Conservation (phyloP, 2,113 vertebrate species). For the Colossoma macropomum region DNA sequence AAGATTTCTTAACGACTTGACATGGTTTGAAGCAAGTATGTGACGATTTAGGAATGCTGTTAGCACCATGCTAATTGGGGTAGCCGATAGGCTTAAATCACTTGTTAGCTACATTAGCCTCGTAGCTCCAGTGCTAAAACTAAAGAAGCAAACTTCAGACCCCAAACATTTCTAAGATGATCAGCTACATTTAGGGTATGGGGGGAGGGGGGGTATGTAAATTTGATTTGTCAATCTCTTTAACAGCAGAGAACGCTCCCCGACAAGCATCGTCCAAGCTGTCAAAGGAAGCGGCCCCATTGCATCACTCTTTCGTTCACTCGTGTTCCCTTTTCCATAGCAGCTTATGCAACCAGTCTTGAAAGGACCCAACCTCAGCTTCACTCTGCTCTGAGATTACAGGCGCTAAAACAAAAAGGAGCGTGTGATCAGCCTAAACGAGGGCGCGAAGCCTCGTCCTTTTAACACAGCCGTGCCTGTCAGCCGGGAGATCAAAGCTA, state of each 20-base stretch:
- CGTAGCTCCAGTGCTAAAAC: no score
- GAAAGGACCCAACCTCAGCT: neutral
- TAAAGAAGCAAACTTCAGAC: neutral
- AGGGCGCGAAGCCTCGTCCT: neutral
- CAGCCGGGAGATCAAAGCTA: neutral
- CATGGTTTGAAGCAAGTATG: no score
- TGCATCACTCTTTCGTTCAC: neutral
- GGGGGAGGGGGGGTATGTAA: neutral
- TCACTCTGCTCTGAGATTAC: neutral
- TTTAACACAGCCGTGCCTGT: neutral
- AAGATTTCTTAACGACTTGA: no score
- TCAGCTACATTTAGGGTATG: neutral
- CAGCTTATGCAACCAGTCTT: slow-evolving; percentile 1
- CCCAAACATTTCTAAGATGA: neutral
- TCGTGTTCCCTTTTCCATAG: neutral
- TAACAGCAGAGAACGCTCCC: neutral
- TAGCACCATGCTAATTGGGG: no score
- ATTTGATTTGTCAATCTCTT: neutral
- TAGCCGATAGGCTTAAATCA: no score
- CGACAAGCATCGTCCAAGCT: neutral
- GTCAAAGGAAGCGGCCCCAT: neutral
- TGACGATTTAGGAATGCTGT: no score
- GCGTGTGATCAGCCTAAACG: neutral
- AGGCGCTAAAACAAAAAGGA: neutral
- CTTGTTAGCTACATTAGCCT: no score